These are phyloP conservation scores for Aricia artaxerxes DNA, from an alignment of 2,888 invertebrate genomes.

Conservation along the genomic window DNA sequence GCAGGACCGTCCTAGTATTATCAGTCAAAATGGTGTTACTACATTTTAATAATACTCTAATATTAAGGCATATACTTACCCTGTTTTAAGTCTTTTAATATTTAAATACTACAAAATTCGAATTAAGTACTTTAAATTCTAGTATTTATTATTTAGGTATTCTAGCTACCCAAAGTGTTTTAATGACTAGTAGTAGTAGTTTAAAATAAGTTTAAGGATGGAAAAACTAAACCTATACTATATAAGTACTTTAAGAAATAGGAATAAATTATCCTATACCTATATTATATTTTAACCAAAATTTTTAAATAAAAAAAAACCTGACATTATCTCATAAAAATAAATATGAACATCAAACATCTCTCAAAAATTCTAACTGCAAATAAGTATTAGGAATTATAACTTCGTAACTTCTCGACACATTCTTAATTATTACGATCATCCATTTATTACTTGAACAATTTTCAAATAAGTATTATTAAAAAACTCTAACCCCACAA, in stretches of 20 bases:
- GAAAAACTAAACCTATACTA: neutral
- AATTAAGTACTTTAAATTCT: neutral
- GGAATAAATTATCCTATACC: too few relatives aligned
- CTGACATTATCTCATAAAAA: neutral
- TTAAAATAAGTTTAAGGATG: too few relatives aligned
- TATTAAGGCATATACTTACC: neutral
- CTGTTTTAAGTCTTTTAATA: constrained; percentile 6
- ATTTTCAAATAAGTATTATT: neutral
- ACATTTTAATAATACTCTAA: neutral
- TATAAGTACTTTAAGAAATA: too few relatives aligned
- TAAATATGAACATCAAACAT: neutral
- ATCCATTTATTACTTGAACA: neutral
- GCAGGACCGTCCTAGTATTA: neutral
- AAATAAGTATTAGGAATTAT: too few relatives aligned
- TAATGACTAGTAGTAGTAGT: neutral
- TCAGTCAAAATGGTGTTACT: neutral
- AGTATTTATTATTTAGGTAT: neutral
- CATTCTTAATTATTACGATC: too few relatives aligned
- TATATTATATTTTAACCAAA: too few relatives aligned
- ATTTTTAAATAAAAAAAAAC: neutral
- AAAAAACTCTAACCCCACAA: neutral
- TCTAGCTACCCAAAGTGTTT: neutral
- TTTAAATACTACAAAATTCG: neutral
- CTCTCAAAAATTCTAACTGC: too few relatives aligned
- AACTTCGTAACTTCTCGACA: too few relatives aligned